A percentile compares a stretch with the other conserved stretches of the same genome.
Conservation (phyloP, 2,797 vertebrate species). For the Malurus splendens region DNA sequence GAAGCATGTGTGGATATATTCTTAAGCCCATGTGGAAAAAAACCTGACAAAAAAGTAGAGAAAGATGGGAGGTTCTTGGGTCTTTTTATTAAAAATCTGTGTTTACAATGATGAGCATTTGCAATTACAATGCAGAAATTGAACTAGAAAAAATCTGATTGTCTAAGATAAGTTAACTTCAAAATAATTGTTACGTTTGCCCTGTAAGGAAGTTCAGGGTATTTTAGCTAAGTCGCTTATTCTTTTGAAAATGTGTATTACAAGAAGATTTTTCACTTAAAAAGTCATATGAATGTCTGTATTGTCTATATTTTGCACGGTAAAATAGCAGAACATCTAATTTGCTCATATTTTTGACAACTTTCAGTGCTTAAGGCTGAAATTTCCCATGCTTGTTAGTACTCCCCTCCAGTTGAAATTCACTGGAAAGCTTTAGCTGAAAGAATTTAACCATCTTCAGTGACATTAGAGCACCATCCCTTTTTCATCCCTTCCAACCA, state of each 20-base stretch:
- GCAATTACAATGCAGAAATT: not conserved
- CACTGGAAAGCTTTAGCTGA: not conserved
- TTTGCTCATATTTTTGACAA: not conserved
- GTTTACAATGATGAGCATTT: not conserved
- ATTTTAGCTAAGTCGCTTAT: not conserved
- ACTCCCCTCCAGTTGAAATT: not conserved
- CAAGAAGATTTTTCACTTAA: not conserved
- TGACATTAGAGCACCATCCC: not conserved
- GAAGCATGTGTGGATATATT: not conserved
- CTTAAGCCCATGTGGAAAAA: not conserved
- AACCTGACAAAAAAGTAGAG: not conserved
- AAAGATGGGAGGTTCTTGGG: rapidly evolving
- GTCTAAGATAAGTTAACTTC: not conserved
- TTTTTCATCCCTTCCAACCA: not conserved
- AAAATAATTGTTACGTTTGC: not conserved
- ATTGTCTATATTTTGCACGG: not conserved
- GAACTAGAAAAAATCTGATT: not conserved
- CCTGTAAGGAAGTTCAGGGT: not conserved
- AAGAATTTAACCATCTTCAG: not conserved
- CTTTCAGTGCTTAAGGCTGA: not conserved
- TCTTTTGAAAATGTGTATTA: not conserved
- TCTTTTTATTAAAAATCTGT: not conserved
- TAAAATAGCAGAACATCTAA: not conserved
- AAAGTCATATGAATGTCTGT: not conserved
- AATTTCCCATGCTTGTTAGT: not conserved